Evolutionary conservation across 2,113 vertebrate genomes (phyloP).

Genomic region (Melanostigma gelatinosum): DNA sequence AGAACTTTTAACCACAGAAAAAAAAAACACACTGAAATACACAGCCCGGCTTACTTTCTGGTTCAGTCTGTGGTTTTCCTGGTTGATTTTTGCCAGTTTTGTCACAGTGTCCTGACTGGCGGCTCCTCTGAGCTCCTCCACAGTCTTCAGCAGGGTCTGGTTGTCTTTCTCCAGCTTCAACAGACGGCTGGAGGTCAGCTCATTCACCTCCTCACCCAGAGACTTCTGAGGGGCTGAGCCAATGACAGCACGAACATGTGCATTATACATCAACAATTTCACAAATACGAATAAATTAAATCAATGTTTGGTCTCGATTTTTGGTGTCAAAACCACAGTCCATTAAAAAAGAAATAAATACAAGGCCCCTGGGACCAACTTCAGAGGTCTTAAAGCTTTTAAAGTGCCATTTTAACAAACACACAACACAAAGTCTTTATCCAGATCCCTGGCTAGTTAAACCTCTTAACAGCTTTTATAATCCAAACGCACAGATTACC

Average conservation of each 20-base stretch:
- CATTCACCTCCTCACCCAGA: constrained; percentile 95
- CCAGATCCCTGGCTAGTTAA: constrained; percentile 71
- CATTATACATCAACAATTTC: neutral
- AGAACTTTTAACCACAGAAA: neutral
- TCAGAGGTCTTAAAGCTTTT: constrained; percentile 43
- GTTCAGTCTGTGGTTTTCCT: constrained; percentile 92
- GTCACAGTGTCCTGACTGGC: constrained; percentile 81
- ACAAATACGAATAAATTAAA: neutral
- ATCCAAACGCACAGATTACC: constrained; percentile 72
- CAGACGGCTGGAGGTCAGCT: constrained; percentile 93
- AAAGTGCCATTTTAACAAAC: constrained; percentile 60
- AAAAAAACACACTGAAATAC: neutral
- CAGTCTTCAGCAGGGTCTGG: constrained; percentile 92
- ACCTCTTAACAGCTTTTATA: constrained; percentile 71
- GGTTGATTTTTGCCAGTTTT: constrained; percentile 88
- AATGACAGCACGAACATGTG: neutral
- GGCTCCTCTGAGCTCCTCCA: constrained; percentile 89
- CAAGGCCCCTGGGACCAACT: neutral
- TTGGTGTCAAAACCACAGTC: neutral
- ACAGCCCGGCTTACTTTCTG: constrained; percentile 85
- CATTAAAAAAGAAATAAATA: neutral
- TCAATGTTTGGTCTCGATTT: neutral
- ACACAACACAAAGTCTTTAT: constrained; percentile 56
- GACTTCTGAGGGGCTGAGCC: constrained; percentile 91
- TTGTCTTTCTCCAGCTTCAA: constrained; percentile 98